Evolutionary conservation across 2,797 vertebrate genomes (phyloP).

Genomic region (Sebastes taczanowskii): DNA sequence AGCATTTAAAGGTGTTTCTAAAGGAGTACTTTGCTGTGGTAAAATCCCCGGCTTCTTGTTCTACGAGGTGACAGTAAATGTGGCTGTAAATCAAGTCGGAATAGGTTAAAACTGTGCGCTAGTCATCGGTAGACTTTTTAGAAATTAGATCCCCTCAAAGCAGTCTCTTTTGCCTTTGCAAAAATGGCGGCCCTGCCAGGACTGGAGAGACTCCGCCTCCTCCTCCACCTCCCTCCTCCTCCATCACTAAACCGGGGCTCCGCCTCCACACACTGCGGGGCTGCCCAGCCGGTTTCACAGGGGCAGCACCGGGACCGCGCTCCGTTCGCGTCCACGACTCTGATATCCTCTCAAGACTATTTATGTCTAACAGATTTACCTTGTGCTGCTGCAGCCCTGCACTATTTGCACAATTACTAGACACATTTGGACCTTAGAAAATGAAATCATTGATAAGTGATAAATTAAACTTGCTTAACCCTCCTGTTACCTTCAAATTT

Average conservation of each 20-base stretch:
- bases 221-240: conserved; percentile 64
- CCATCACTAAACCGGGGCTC: conserved; percentile 69
- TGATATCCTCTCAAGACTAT: conserved; percentile 22
- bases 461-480: background rate
- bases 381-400: background rate
- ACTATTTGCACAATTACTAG: background rate
- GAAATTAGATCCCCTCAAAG: conserved; percentile 87
- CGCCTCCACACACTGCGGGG: conserved; percentile 89
- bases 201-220: conserved; percentile 84
- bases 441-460: background rate
- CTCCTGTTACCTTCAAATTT: too few species aligned
- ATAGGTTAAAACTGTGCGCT: conserved; percentile 61
- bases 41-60: conserved; percentile 28
- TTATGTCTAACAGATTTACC: conserved; percentile 32
- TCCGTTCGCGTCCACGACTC: conserved; percentile 62
- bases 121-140: conserved; percentile 83
- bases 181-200: conserved; percentile 97
- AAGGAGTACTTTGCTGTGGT: conserved; percentile 21
- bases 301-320: conserved; percentile 81
- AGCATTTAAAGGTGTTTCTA: conserved; percentile 50
- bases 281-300: conserved; percentile 85
- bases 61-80: conserved; percentile 27
- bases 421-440: background rate
- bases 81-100: conserved; percentile 27
- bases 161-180: conserved; percentile 95